A percentile compares a stretch with the other conserved stretches of the same genome.
These are phyloP conservation scores for Thunnus thynnus DNA, from an alignment of 2,113 vertebrate species.

Conservation along the genomic window DNA sequence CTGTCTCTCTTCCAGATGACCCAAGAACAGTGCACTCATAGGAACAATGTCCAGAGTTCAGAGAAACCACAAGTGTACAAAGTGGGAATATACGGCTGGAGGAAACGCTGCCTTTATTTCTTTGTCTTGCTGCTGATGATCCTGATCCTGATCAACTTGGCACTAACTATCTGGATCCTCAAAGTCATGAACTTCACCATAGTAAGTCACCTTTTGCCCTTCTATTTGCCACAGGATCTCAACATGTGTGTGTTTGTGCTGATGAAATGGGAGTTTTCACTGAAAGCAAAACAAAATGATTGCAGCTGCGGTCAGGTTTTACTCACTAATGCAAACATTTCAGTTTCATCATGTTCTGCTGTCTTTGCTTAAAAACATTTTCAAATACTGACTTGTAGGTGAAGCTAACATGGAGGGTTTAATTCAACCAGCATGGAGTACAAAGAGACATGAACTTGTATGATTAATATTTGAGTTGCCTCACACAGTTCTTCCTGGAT, in stretches of 20 bases:
- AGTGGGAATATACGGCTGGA: slow-evolving; percentile 99
- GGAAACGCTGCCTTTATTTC: slow-evolving; percentile 99
- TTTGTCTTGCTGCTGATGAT: slow-evolving; percentile 99
- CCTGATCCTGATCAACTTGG: slow-evolving; percentile 98
- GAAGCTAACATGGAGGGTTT: neutral
- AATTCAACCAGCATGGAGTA: neutral
- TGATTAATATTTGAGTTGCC: neutral
- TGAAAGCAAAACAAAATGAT: neutral
- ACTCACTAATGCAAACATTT: no score
- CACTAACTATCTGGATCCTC: slow-evolving; percentile 99
- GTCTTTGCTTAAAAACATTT: no score
- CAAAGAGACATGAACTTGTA: neutral
- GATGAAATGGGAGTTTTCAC: neutral
- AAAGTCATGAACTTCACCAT: slow-evolving; percentile 99
- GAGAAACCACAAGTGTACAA: slow-evolving; percentile 98
- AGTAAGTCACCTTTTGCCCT: slow-evolving; percentile 86
- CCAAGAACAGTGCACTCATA: slow-evolving; percentile 96
- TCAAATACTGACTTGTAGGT: no score
- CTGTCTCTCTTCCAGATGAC: slow-evolving; percentile 90
- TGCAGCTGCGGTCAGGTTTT: no score
- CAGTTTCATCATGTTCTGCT: no score
- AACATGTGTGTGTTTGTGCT: neutral
- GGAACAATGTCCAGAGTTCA: slow-evolving; percentile 93
- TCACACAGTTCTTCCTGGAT: neutral
- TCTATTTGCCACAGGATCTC: rapidly evolving